Base-by-base conservation (phyloP, 2,797 vertebrate species). In the Nasua narica region DNA sequence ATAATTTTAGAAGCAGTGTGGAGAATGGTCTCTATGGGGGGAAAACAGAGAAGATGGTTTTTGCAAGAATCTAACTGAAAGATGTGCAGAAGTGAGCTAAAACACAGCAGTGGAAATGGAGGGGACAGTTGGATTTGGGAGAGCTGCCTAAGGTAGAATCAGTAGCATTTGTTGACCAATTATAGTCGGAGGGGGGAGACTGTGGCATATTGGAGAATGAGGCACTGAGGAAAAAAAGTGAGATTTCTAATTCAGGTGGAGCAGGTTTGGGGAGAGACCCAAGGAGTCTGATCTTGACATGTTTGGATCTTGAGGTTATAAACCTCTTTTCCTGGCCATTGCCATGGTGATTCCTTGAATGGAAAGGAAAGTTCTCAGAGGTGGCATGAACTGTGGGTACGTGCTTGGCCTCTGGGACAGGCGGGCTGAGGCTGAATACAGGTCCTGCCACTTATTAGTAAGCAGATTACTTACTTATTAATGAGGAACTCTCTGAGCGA, bases 1-100 rank as follows among this genome's bases (percentile, higher is more conserved):
- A 18, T 90, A 58, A 87, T 74, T 95, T 93, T 56, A 82, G 84
- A 89, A 85, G 67, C 14, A 69, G 32, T 79, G 35, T 93, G 69
- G 87, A 69, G 77, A 93, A 70, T 86, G 19, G 70, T 67, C 91
- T 90, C 62, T 21, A 83, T 48, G 14, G 40, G 69, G 32, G 1
- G 15, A 13, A 69, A 90, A 87, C 21, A 87, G 67, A 50, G 62
- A 83, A 90, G 32, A 78, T 87, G 3, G 1, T 67, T 91, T 93
- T 85, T 88, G 32, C 65, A 82, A 43, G 25, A 60, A 12, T 82
- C 35, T 43, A 43, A 74, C n/a, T 27, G 58, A 94, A 74, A 96
- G n/a, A 58, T 21, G 37, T 27, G 10, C 65, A 48, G 27, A 46
- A 58, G 4, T 29, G 50, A 91, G 52, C 62, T 60, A 81, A 43